Percentiles rank a stretch among this genome's conserved stretches.
Conservation (phyloP, 2,797 vertebrate genomes). For the Lithobates sylvaticus region DNA sequence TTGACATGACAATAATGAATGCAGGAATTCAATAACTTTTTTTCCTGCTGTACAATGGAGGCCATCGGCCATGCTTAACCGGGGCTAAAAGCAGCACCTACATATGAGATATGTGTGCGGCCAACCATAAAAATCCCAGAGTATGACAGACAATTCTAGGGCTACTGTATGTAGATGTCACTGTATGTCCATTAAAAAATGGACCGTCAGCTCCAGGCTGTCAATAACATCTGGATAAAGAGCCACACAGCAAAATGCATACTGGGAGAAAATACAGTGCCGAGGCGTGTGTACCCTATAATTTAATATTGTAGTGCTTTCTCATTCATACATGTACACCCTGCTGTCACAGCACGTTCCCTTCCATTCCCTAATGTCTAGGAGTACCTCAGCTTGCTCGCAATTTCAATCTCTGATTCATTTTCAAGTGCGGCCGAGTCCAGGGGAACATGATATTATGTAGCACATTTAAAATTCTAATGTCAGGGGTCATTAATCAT, state of each 20-base stretch:
- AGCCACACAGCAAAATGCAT: not conserved
- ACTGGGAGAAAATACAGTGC: not conserved
- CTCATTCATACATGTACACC: conserved; percentile 66
- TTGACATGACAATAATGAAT: no score
- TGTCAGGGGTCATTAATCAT: conserved; percentile 80
- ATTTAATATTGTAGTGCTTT: conserved; percentile 58
- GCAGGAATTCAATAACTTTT: no score
- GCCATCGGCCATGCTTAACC: no score
- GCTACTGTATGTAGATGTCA: no score
- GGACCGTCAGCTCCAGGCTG: not conserved
- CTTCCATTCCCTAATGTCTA: conserved; percentile 78
- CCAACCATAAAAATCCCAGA: no score
- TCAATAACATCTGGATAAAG: not conserved
- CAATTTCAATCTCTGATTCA: conserved; percentile 83
- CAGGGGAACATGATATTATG: conserved; percentile 72
- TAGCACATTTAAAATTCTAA: conserved; percentile 80
- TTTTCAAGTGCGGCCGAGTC: conserved; percentile 77
- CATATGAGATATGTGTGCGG: no score
- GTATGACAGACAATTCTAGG: no score
- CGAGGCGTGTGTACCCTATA: not conserved
- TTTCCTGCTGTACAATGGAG: no score
- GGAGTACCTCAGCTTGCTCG: conserved; percentile 74
- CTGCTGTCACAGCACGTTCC: conserved; percentile 68
- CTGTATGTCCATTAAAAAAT: conserved; percentile 3
- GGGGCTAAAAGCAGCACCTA: no score